Evolutionary conservation across 2,113 vertebrate species (phyloP).

Genomic region (Nematolebias whitei): DNA sequence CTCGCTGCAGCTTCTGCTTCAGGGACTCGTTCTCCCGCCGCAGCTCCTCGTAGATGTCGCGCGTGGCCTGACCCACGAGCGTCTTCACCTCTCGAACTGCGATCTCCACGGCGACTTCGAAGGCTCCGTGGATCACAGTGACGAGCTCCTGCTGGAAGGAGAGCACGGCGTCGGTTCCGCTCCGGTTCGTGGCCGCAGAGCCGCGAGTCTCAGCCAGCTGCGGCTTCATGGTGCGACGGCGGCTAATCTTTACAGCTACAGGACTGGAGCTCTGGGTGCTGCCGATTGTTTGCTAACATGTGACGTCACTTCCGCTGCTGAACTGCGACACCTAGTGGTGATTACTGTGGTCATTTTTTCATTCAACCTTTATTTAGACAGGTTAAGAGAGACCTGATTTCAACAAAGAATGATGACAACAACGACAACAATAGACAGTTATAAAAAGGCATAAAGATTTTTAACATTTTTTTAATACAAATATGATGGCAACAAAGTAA

Average conservation of each 20-base stretch:
- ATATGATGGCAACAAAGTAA: too few species aligned
- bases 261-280: too few species aligned
- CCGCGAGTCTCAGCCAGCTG: neutral
- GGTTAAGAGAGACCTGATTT: too few species aligned
- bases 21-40: conserved; percentile 71
- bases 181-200: rapidly evolving
- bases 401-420: too few species aligned
- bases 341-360: too few species aligned
- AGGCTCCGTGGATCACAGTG: conserved; percentile 71
- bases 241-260: neutral
- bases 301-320: conserved; percentile 40
- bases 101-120: conserved; percentile 76
- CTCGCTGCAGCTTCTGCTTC: conserved; percentile 57
- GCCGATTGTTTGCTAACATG: neutral
- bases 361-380: too few species aligned
- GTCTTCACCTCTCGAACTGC: conserved; percentile 72
- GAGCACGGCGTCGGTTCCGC: conserved; percentile 16
- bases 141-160: conserved; percentile 72
- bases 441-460: too few species aligned
- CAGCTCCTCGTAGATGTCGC: conserved; percentile 62
- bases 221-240: conserved; percentile 47
- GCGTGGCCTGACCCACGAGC: conserved; percentile 59
- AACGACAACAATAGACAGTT: too few species aligned
- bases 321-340: conserved; percentile 28
- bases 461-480: too few species aligned